Base-by-base conservation (phyloP, 2,888 invertebrate genomes). In the Masnerella sp. region DNA sequence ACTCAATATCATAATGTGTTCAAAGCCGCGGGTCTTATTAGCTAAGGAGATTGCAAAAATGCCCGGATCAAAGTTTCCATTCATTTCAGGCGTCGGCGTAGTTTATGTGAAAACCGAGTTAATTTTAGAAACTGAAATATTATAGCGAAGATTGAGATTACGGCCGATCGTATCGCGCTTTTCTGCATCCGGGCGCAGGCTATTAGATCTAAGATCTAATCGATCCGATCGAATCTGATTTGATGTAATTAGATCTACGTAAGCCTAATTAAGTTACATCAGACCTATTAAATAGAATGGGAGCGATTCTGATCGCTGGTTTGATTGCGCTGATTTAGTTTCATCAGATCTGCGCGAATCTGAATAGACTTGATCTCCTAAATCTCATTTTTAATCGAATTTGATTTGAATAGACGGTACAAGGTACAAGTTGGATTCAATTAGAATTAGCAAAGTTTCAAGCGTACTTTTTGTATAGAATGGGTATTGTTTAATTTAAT, bases 1-100 rank as follows among this genome's bases (percentile, higher is more conserved):
- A 61, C 65, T 71, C 64, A 52, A 69, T 74, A 74, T 74, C 73
- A 74, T 74, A 74, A 69, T 69, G 70, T 22, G 68, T 74, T 74
- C 36, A 20, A 64, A 28, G 64, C 74, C 74, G 47, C 47, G 20
- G 65, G 78, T 79, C 80, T 54, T 72, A 61, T 67, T 72, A 72
- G 32, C 25, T 36, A 56, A 47, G 34, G 32, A 65, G 22, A 52
- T 59, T 59, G 49, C 36, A 67, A 67, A 67, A 67, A 62, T 42
- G 18, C 17, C 17, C 22, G 34, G 52, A 52, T 59, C 52, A 65
- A 52, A 45, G 20, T 54, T 45, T 65, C 38, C 38, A 38, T 61
- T 61, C 17, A 14, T 65, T 64, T 51, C 22, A 45, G 14, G 38
- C 28, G 20, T 49, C n/a, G n/a, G n/a, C n/a, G n/a, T n/a, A n/a